phyloP scores from a whole-genome alignment of 1,140 invertebrate species.

The Hypothenemus hampei region DNA sequence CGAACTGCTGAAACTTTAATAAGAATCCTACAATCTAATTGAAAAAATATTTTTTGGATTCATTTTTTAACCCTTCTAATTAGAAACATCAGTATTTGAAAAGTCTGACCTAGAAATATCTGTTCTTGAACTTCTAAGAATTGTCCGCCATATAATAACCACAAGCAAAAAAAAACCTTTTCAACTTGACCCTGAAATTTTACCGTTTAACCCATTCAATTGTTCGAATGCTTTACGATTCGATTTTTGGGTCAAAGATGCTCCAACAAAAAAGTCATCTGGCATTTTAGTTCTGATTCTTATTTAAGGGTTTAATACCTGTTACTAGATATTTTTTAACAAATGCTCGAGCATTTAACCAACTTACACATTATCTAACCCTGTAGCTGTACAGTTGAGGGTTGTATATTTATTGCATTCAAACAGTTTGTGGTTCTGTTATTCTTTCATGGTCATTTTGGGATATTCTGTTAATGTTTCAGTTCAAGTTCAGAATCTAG shows the following conservation, averaged over 20 bases:
- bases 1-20: too few relatives aligned
- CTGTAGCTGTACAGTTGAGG: conserved; percentile 24
- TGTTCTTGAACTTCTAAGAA: not conserved
- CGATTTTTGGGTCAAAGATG: conserved; percentile 11
- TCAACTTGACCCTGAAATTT: conserved; percentile 14
- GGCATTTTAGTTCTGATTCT: too few relatives aligned
- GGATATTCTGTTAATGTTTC: too few relatives aligned
- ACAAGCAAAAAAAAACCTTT: conserved; percentile 11
- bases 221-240: conserved; percentile 16
- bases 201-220: conserved; percentile 21
- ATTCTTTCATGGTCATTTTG: conserved; percentile 22
- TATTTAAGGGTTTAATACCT: too few relatives aligned
- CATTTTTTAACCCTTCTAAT: too few relatives aligned
- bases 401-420: conserved; percentile 39
- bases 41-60: too few relatives aligned
- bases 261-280: too few relatives aligned
- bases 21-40: too few relatives aligned
- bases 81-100: too few relatives aligned
- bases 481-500: too few relatives aligned
- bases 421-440: conserved; percentile 26
- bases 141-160: not conserved
- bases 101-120: too few relatives aligned
- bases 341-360: not conserved
- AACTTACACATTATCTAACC: not conserved
- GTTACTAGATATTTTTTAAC: too few relatives aligned